Conservation (phyloP, 1,140 invertebrate genomes). For the Panagrolaimus sp. region DNA sequence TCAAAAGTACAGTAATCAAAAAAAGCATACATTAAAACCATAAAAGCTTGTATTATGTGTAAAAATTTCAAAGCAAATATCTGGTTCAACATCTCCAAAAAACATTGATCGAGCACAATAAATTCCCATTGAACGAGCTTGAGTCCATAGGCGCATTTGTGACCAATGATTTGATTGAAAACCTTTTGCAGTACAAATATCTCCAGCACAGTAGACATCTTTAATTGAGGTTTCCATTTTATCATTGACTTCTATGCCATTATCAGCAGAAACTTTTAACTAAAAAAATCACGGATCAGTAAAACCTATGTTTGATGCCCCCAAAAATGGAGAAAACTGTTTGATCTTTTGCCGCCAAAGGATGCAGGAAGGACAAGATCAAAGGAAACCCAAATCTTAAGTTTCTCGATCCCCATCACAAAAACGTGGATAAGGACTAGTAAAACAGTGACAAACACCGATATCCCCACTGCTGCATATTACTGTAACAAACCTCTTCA, state of each 20-base stretch:
- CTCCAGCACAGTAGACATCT: slow-evolving; percentile 87
- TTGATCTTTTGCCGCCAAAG: too few relatives aligned
- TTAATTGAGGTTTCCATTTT: slow-evolving; percentile 75
- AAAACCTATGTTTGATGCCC: too few relatives aligned
- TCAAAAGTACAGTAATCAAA: not conserved
- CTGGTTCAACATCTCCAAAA: slow-evolving; percentile 65
- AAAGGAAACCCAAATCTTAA: too few relatives aligned
- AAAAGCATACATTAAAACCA: slow-evolving; percentile 74
- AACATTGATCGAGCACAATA: slow-evolving; percentile 85
- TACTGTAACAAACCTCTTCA: slow-evolving; percentile 29
- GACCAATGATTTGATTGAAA: slow-evolving; percentile 39
- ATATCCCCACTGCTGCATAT: too few relatives aligned
- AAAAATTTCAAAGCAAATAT: slow-evolving; percentile 95
- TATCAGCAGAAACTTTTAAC: slow-evolving; percentile 61
- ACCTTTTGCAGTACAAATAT: slow-evolving; percentile 80
- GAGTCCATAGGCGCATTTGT: slow-evolving; percentile 82
- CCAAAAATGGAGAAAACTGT: too few relatives aligned
- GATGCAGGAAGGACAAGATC: too few relatives aligned
- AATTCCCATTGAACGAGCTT: slow-evolving; percentile 90
- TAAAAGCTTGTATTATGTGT: slow-evolving; percentile 91
- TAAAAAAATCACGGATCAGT: slow-evolving; percentile 29
- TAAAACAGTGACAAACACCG: too few relatives aligned
- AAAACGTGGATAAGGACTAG: too few relatives aligned
- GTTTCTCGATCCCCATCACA: too few relatives aligned
- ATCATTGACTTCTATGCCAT: slow-evolving; percentile 72